A percentile compares a stretch with the other conserved stretches of the same genome.
These are phyloP conservation scores for Eupristina koningsbergeri DNA, from an alignment of 1,140 invertebrate species.

Conservation along the genomic window DNA sequence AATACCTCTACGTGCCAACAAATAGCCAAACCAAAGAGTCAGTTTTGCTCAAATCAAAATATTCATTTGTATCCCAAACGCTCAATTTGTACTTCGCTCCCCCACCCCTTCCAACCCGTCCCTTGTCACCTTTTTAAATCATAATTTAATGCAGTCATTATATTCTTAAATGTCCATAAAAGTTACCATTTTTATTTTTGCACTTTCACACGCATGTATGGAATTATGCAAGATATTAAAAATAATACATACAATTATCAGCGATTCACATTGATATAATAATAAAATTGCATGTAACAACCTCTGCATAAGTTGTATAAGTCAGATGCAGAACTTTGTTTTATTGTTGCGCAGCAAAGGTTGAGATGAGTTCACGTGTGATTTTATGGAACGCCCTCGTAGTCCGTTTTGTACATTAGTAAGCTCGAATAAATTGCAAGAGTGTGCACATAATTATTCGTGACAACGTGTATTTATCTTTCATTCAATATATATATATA, in stretches of 20 bases:
- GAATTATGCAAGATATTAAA: too few species aligned
- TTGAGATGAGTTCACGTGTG: background rate
- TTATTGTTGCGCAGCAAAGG: background rate
- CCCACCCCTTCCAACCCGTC: too few species aligned
- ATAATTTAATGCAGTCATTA: too few species aligned
- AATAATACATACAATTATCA: too few species aligned
- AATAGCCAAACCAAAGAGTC: background rate
- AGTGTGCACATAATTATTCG: background rate
- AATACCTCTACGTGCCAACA: background rate
- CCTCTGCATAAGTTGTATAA: background rate
- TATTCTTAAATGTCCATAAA: too few species aligned
- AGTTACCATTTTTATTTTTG: too few species aligned
- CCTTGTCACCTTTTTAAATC: too few species aligned
- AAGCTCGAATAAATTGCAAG: background rate
- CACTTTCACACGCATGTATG: too few species aligned
- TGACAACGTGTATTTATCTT: background rate
- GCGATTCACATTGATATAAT: too few species aligned
- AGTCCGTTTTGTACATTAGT: background rate
- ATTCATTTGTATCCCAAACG: background rate
- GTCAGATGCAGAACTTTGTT: background rate
- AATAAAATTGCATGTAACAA: too few species aligned
- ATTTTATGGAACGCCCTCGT: background rate
- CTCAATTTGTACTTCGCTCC: too few species aligned
- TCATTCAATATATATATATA: too few species aligned
- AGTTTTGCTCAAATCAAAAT: background rate